Base-by-base conservation (phyloP, 2,113 vertebrate genomes). In the Gymnarchus niloticus region DNA sequence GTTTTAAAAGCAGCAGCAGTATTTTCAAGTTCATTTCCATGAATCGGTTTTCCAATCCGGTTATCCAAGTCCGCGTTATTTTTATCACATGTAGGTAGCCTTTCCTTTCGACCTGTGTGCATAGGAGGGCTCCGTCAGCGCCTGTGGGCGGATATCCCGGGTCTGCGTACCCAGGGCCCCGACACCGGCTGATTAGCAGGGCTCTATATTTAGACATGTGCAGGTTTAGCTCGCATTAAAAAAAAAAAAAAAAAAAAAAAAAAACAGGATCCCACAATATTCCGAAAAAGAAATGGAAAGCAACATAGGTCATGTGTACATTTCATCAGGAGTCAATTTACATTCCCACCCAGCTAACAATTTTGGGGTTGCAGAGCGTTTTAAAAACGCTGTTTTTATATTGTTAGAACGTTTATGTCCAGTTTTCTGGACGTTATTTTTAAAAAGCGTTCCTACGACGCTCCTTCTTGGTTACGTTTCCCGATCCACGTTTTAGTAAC, bases 91-190 rank as follows among this genome's bases (percentile, higher is more conserved):
- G 56, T 59, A 83, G 23, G 82, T 33, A 83, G 25, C 2, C 3
- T 46, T 73, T n/a, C n/a, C n/a, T n/a, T n/a, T n/a, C n/a, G n/a
- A n/a, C n/a, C n/a, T n/a, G n/a, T n/a, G 19, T 73, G 57, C n/a
- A 84, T 61, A 65, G 56, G 12, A 25, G 51, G 51, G 25, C 28
- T 56, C 41, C 44, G 33, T 17, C 76, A 49, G 23, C 21, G 19
- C 21, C 56, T 81, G 85, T 48, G 85, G 85, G 77, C 37, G 85
- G 85, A 85, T n/a, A 44, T 48, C 85, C 54, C 76, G 41, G 54
- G 37, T 6, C 8, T 41, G n/a, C 23, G 44, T 49, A 49, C 85
- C 44, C n/a, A 28, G 77, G 51, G 56, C 37, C 56, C 46, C 44
- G n/a, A 21, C 12, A 25, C 65, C n/a, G 33, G 76, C 19, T 51